phyloP scores from a whole-genome alignment of 2,888 invertebrate genomes.

The Laothoe populi region DNA sequence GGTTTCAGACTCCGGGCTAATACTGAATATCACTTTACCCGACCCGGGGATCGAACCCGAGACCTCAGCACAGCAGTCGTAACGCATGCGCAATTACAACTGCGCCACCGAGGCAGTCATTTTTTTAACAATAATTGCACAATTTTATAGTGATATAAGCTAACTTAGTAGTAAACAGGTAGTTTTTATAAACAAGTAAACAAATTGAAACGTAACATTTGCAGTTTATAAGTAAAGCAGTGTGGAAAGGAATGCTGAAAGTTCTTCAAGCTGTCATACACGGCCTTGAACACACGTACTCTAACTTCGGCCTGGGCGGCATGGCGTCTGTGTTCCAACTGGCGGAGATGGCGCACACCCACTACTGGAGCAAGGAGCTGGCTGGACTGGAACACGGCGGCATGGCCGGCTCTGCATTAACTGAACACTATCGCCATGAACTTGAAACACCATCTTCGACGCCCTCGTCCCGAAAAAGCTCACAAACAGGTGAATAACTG shows the following conservation, averaged over 20 bases:
- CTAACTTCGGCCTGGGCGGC: constrained; percentile 97
- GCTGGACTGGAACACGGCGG: constrained; percentile 84
- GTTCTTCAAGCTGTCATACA: constrained; percentile 94
- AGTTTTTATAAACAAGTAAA: too few species aligned
- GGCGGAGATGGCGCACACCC: constrained; percentile 99
- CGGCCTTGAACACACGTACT: constrained; percentile 96
- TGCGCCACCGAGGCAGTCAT: too few species aligned
- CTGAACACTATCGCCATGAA: constrained; percentile 65
- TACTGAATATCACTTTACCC: too few species aligned
- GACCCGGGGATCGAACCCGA: too few species aligned
- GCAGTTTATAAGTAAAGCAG: constrained; percentile 93
- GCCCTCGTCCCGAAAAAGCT: constrained; percentile 88
- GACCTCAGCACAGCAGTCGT: too few species aligned
- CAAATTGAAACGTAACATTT: constrained; percentile 16
- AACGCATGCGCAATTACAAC: too few species aligned
- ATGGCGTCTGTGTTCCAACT: constrained; percentile 99
- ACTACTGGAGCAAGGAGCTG: constrained; percentile 97
- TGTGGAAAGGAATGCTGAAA: constrained; percentile 99
- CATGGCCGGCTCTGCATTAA: constrained; percentile 70
- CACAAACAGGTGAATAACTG: constrained; percentile 83
- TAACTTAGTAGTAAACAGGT: too few species aligned
- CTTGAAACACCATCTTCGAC: constrained; percentile 67
- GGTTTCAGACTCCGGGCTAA: too few species aligned
- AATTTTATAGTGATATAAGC: too few species aligned
- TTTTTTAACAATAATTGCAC: too few species aligned